Percentiles rank a stretch among this genome's conserved stretches.
These are phyloP conservation scores for Etheostoma nigrum DNA, from an alignment of 2,797 vertebrate genomes.

Conservation along the genomic window DNA sequence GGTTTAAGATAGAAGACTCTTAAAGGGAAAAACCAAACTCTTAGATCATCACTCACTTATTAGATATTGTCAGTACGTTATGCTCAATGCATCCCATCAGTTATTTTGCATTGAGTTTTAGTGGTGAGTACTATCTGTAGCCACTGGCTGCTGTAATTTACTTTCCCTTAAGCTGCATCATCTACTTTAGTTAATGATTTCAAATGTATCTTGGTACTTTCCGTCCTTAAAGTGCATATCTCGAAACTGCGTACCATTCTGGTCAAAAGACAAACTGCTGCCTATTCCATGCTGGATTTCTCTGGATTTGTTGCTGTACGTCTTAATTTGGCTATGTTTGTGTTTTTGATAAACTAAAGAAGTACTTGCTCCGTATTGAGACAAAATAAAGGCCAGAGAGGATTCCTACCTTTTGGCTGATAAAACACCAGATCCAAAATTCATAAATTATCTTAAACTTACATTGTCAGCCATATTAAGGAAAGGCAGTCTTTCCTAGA, in stretches of 20 bases:
- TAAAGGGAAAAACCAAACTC: slow-evolving; percentile 22
- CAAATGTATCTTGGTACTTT: background rate
- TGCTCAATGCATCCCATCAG: background rate
- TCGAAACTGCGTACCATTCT: background rate
- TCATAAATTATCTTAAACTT: background rate
- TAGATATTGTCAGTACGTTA: slow-evolving; percentile 3
- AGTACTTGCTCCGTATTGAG: background rate
- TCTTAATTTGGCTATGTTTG: no score
- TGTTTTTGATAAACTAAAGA: background rate
- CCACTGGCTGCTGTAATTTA: background rate
- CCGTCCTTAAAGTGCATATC: background rate
- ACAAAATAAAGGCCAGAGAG: background rate
- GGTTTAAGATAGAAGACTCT: slow-evolving; percentile 1
- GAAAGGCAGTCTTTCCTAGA: background rate
- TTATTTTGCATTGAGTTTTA: slow-evolving; percentile 1
- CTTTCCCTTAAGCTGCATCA: background rate
- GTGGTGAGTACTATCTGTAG: background rate
- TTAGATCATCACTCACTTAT: background rate
- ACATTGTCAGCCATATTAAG: background rate
- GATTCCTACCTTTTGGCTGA: no score
- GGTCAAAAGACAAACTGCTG: background rate
- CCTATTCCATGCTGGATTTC: background rate
- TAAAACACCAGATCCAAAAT: background rate
- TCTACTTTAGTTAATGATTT: slow-evolving; percentile 15
- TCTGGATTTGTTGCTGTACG: background rate